phyloP scores from a whole-genome alignment of 2,113 vertebrate genomes.

The Grammomys dolichurus region DNA sequence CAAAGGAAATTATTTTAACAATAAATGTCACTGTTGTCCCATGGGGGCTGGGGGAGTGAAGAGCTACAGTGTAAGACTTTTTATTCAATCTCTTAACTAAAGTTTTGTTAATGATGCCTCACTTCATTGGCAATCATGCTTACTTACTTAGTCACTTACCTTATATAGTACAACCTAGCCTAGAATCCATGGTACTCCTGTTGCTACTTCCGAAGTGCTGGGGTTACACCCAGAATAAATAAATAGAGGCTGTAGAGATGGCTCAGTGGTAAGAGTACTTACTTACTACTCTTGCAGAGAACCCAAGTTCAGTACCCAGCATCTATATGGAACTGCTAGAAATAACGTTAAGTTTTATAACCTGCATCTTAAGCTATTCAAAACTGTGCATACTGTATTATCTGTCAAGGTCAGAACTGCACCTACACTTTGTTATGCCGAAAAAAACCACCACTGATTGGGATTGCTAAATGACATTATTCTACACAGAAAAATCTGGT shows the following conservation, averaged over 20 bases:
- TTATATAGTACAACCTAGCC: not conserved
- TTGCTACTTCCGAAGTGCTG: not conserved
- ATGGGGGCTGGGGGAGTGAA: not conserved
- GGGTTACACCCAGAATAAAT: not conserved
- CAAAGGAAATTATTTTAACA: slow-evolving; percentile 70
- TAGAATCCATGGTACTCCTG: not conserved
- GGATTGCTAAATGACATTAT: not conserved
- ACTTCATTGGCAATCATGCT: not conserved
- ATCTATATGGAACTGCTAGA: not conserved
- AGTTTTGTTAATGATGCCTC: not conserved
- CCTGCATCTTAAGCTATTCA: not conserved
- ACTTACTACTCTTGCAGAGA: not conserved
- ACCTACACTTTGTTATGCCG: not conserved
- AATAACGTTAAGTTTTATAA: not conserved
- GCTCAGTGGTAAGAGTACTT: not conserved
- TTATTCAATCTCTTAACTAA: not conserved
- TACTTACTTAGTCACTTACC: not conserved
- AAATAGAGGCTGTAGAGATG: not conserved
- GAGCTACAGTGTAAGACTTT: not conserved
- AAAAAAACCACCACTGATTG: not conserved
- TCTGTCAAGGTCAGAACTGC: not conserved
- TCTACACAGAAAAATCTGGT: not conserved
- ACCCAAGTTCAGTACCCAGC: not conserved
- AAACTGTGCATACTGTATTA: not conserved
- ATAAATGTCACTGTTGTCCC: slow-evolving; percentile 45